Base-by-base conservation (phyloP, 2,888 invertebrate species). In the Tethea ocularis region DNA sequence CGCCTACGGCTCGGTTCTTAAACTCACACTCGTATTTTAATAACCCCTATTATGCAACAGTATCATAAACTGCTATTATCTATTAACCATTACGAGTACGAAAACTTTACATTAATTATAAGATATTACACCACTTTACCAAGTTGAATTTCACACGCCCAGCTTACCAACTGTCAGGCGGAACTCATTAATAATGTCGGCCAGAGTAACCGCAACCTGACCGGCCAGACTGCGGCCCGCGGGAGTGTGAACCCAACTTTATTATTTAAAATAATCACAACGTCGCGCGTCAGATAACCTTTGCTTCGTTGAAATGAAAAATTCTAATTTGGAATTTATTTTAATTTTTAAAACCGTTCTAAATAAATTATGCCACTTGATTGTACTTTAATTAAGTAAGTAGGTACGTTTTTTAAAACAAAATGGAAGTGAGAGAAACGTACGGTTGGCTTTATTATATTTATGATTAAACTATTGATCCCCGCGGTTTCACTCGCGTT, bases 61-160 rank as follows among this genome's bases (percentile, higher is more conserved):
- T n/a, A n/a, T n/a, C 13, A 13, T 15, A 15, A 36, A 38, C 15
- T 38, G 5, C n/a, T 38, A n/a, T 13, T 15, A 46, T 20, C 17
- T 5, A 10, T 46, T 10, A 20, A 7, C 46, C 20, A 46, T 46
- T 6, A 17, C n/a, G 10, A 20, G 46, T 20, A 17, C 4, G 17
- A 41, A 38, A 17, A 20, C 46, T 41, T 41, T 46, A 46, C 46
- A 46, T 46, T 46, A 46, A 46, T 46, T 46, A 46, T 46, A 46
- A 46, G 20, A 20, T 46, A 46, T 46, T 8, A 20, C 8, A 46
- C 46, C 20, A 46, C 46, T 46, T 20, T 46, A 20, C 10, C 46
- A 46, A 20, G 46, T 20, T 46, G 46, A 20, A 46, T 46, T 46
- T 46, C 46, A 46, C 46, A 46, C 20, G 46, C 20, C 46, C n/a